Conservation (phyloP, 2,797 vertebrate genomes). For the Phrynocephalus vlangalii region DNA sequence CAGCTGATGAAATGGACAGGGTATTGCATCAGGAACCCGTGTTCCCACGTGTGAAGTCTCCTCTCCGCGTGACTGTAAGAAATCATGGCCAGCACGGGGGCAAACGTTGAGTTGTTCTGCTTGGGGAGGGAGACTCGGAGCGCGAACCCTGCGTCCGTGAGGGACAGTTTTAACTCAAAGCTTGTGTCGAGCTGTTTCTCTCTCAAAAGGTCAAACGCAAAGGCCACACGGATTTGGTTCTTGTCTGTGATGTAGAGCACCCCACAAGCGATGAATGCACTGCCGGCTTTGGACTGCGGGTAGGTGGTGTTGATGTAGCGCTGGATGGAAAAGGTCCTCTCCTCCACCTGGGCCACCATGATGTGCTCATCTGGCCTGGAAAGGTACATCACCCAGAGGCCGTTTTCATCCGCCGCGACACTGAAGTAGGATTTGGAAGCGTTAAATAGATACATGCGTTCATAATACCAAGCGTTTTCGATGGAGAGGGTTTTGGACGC, state of each 20-base stretch:
- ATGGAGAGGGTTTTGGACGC: constrained; percentile 79
- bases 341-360: constrained; percentile 87
- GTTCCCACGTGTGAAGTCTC: constrained; percentile 92
- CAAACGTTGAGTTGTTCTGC: not conserved
- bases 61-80: constrained; percentile 89
- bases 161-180: constrained; percentile 75
- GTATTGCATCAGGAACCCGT: constrained; percentile 85
- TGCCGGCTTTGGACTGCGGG: constrained; percentile 92
- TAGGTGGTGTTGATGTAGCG: constrained; percentile 90
- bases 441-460: constrained; percentile 89
- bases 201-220: constrained; percentile 91
- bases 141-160: constrained; percentile 85
- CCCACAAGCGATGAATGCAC: constrained; percentile 90
- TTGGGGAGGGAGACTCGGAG: constrained; percentile 60
- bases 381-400: constrained; percentile 94
- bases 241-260: constrained; percentile 93
- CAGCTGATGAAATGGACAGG: constrained; percentile 83
- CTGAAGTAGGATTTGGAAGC: constrained; percentile 98
- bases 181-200: constrained; percentile 85
- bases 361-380: constrained; percentile 88
- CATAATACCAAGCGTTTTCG: constrained; percentile 86
- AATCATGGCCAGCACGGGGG: constrained; percentile 90
- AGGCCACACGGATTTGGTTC: constrained; percentile 87
- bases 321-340: constrained; percentile 85
- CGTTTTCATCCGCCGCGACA: constrained; percentile 90